These are phyloP conservation scores for Rhagologus leucostigma DNA, from an alignment of 2,113 vertebrate species.

Conservation along the genomic window DNA sequence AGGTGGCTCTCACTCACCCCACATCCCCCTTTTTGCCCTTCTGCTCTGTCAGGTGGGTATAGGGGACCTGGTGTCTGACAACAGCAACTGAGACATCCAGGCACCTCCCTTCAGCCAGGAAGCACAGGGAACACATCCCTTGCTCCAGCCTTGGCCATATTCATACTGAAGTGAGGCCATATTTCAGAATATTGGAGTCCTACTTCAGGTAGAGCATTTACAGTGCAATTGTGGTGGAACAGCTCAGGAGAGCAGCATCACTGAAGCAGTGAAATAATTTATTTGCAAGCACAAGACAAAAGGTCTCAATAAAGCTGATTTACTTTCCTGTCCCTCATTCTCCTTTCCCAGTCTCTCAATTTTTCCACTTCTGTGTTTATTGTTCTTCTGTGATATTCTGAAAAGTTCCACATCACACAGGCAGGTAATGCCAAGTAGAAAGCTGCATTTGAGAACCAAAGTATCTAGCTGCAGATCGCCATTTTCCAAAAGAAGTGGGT, in stretches of 20 bases:
- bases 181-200: neutral
- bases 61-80: neutral
- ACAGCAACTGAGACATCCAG: neutral
- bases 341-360: neutral
- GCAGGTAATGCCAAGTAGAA: neutral
- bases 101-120: neutral
- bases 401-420: neutral
- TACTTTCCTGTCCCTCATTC: neutral
- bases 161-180: neutral
- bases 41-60: neutral
- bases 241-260: neutral
- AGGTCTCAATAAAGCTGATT: neutral
- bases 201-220: neutral
- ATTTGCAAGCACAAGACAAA: neutral
- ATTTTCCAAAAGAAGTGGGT: neutral
- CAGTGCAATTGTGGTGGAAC: neutral
- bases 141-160: neutral
- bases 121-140: neutral
- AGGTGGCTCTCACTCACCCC: neutral
- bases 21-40: rapidly evolving
- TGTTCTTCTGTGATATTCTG: neutral
- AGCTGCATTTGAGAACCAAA: neutral
- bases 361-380: neutral
- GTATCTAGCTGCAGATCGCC: neutral
- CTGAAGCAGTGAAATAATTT: neutral